A percentile compares a stretch with the other conserved stretches of the same genome.
Evolutionary conservation across 1,140 invertebrate species (phyloP).

Genomic region (Hermetia illucens): DNA sequence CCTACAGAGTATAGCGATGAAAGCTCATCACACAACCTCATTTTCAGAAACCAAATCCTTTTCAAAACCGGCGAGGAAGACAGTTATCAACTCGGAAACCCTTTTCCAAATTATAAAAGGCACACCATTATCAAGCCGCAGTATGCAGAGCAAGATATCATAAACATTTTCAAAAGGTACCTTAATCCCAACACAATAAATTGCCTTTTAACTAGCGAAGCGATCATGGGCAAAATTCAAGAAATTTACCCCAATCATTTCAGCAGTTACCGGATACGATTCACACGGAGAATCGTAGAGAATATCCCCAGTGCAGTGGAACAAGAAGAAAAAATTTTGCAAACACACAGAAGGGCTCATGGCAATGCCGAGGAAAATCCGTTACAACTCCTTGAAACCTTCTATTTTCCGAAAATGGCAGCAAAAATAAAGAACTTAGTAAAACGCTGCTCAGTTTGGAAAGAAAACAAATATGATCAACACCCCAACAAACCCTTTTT

Average conservation of each 20-base stretch:
- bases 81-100: not conserved
- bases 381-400: conserved; percentile 4
- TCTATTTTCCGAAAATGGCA: conserved; percentile 6
- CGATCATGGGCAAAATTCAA: conserved; percentile 2
- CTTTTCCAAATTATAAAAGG: not conserved
- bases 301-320: conserved; percentile 3
- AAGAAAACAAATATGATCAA: conserved; percentile 8
- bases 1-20: conserved; percentile 2
- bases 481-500: conserved; percentile 3
- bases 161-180: not conserved
- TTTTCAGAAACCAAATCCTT: conserved; percentile 5
- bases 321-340: conserved; percentile 3
- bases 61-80: conserved; percentile 1
- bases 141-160: not conserved
- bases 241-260: not conserved
- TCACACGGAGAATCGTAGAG: not conserved
- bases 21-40: conserved; percentile 1
- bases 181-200: not conserved
- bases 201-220: not conserved
- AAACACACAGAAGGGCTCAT: conserved; percentile 5
- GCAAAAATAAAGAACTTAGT: conserved; percentile 1
- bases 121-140: not conserved
- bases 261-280: not conserved
- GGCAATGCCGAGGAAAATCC: conserved; percentile 5
- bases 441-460: conserved; percentile 5